These are phyloP conservation scores for Bibio marci DNA, from an alignment of 2,888 invertebrate species.

Conservation along the genomic window DNA sequence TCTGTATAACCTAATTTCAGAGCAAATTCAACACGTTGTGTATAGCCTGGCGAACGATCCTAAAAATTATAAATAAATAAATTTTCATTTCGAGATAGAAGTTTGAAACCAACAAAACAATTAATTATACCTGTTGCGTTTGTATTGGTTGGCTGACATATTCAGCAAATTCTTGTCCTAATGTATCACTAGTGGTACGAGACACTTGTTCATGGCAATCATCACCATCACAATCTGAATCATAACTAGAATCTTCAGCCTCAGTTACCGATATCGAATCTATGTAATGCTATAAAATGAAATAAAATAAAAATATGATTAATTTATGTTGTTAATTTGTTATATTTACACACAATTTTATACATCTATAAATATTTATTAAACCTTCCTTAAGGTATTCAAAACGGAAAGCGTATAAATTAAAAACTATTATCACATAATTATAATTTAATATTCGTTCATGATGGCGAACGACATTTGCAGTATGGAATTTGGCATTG, in stretches of 20 bases:
- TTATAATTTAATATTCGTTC: no score
- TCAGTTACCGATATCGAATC: conserved; percentile 10
- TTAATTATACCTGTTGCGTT: not conserved
- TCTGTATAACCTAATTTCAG: conserved; percentile 86
- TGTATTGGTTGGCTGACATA: conserved; percentile 37
- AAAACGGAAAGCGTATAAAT: no score
- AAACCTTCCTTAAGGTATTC: no score
- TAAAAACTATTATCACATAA: no score
- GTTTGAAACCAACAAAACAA: no score
- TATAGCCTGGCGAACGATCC: conserved; percentile 20
- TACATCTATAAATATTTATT: no score
- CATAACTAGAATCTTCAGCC: conserved; percentile 67
- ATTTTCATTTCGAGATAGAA: not conserved
- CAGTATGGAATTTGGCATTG: no score
- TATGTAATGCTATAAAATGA: conserved; percentile 9
- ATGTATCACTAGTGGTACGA: conserved; percentile 66
- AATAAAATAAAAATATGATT: conserved; percentile 2
- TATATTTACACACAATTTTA: no score
- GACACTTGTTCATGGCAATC: conserved; percentile 55
- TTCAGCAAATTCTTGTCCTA: conserved; percentile 71
- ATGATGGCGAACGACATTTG: no score
- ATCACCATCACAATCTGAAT: conserved; percentile 56
- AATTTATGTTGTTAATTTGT: no score
- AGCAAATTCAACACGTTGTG: conserved; percentile 70
- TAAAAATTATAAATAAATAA: not conserved